A percentile compares a stretch with the other conserved stretches of the same genome.
These are phyloP conservation scores for Gavialis gangeticus DNA, from an alignment of 2,113 vertebrate species.

Conservation along the genomic window DNA sequence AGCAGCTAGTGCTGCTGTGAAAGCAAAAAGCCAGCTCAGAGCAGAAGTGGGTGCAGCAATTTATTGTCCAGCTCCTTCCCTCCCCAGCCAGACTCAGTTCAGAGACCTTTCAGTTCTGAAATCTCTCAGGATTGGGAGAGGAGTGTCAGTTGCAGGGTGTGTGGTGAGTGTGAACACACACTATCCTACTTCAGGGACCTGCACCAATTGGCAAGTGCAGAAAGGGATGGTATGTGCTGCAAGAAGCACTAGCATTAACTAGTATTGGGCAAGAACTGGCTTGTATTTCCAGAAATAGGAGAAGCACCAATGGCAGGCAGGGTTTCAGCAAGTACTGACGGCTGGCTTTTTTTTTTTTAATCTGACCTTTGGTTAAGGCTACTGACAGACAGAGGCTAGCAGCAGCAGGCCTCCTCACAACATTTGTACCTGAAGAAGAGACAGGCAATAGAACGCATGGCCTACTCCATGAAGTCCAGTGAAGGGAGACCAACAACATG, in stretches of 20 bases:
- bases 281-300: background rate
- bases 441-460: background rate
- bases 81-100: background rate
- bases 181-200: background rate
- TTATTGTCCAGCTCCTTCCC: background rate
- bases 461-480: background rate
- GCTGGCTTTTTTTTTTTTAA: background rate
- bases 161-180: background rate
- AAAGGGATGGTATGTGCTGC: background rate
- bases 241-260: background rate
- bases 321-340: background rate
- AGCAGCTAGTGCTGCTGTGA: background rate
- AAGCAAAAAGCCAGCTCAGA: background rate
- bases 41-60: fast-evolving
- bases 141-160: background rate
- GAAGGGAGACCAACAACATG: background rate
- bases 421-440: background rate
- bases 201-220: background rate
- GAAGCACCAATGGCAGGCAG: background rate
- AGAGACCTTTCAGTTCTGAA: background rate
- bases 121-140: background rate
- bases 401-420: background rate
- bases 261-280: background rate
- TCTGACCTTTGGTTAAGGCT: background rate
- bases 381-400: background rate